Evolutionary conservation across 1,140 invertebrate genomes (phyloP).

Genomic region (Halesus radiatus): DNA sequence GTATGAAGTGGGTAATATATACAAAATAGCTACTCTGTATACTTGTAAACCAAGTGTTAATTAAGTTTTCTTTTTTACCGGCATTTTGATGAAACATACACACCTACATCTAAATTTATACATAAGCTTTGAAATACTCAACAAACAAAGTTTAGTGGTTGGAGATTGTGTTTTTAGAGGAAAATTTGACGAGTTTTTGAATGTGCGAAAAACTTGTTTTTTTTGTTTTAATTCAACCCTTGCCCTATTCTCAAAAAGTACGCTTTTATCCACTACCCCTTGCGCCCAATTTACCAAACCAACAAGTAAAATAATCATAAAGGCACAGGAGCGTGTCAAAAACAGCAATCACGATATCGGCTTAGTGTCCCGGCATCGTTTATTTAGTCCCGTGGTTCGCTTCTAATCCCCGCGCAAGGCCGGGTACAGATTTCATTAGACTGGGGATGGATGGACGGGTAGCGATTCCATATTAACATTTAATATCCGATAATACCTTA

Average conservation of each 20-base stretch:
- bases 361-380: background rate
- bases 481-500: slow-evolving; percentile 55
- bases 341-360: slow-evolving; percentile 13
- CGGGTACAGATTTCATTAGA: slow-evolving; percentile 55
- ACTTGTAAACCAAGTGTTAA: too few species aligned
- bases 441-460: slow-evolving; percentile 43
- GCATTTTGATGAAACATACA: too few species aligned
- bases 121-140: too few species aligned
- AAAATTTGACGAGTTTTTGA: too few species aligned
- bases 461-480: slow-evolving; percentile 56
- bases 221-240: background rate
- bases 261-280: background rate
- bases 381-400: background rate
- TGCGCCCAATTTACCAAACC: background rate
- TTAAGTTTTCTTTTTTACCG: too few species aligned
- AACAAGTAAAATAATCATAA: background rate
- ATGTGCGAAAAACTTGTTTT: too few species aligned
- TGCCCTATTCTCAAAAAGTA: background rate
- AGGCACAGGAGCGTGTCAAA: slow-evolving; percentile 5
- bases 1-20: too few species aligned
- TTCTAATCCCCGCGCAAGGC: background rate
- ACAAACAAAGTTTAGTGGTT: too few species aligned
- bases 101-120: too few species aligned
- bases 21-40: too few species aligned
- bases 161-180: too few species aligned